A percentile compares a stretch with the other conserved stretches of the same genome.
Conservation (phyloP, 2,797 vertebrate genomes). For the Rhadinocentrus ornatus region DNA sequence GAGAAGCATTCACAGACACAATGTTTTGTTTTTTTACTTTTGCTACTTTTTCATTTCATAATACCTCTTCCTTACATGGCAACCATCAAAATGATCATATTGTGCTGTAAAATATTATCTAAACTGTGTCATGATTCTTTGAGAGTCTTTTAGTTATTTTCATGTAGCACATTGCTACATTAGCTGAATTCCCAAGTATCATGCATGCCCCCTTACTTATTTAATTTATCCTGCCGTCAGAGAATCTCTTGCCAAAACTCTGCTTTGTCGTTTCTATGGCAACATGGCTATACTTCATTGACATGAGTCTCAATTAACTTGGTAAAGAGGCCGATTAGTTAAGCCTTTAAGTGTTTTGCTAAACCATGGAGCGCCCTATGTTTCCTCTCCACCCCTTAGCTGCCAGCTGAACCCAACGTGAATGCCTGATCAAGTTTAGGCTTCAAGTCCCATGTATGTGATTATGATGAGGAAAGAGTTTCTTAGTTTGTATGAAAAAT, state of each 20-base stretch:
- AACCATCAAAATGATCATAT: neutral
- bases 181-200: slow-evolving; percentile 18
- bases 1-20: slow-evolving; percentile 8
- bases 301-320: slow-evolving; percentile 76
- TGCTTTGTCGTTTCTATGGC: slow-evolving; percentile 74
- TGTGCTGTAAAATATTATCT: slow-evolving; percentile 1
- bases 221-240: slow-evolving; percentile 53
- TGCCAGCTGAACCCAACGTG: slow-evolving; percentile 70
- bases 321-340: slow-evolving; percentile 76
- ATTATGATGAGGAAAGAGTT: slow-evolving; percentile 61
- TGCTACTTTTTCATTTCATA: neutral
- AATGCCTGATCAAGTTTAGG: slow-evolving; percentile 69
- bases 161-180: slow-evolving; percentile 1
- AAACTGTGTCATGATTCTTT: neutral
- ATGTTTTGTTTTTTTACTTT: neutral
- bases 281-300: slow-evolving; percentile 71
- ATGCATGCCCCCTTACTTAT: slow-evolving; percentile 28
- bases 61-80: neutral
- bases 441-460: slow-evolving; percentile 57
- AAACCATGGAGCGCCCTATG: slow-evolving; percentile 67
- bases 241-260: slow-evolving; percentile 61
- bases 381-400: slow-evolving; percentile 56
- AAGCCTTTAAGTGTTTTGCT: slow-evolving; percentile 72
- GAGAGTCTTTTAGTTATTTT: slow-evolving; percentile 8
- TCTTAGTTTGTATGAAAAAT: slow-evolving; percentile 19